Conservation (phyloP, 53 echinoderm and acorn worm species). For the Astropecten irregularis region DNA sequence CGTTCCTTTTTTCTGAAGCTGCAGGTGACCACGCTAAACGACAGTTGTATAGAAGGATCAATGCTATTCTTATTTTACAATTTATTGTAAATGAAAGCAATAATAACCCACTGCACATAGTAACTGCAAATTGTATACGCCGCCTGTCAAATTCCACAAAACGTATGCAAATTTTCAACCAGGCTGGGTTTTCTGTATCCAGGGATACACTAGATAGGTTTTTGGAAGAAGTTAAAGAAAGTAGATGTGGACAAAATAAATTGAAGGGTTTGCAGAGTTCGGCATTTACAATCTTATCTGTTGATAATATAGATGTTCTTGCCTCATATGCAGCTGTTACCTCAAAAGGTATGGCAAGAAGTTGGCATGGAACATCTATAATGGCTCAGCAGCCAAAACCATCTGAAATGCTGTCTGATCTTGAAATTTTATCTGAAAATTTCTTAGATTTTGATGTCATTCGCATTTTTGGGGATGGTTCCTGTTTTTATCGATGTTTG, state of each 20-base stretch:
- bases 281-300: slow-evolving; percentile 2
- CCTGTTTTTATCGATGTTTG: slow-evolving; percentile 38
- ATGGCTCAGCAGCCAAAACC: slow-evolving; percentile 41
- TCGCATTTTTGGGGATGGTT: slow-evolving; percentile 35
- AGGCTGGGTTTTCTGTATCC: slow-evolving; percentile 22
- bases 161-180: slow-evolving; percentile 24
- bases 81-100: slow-evolving; percentile 2
- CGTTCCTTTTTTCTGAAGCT: background rate
- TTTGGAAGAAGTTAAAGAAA: slow-evolving; percentile 24
- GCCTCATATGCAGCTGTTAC: slow-evolving; percentile 43
- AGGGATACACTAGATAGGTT: slow-evolving; percentile 43
- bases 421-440: background rate
- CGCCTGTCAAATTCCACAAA: slow-evolving; percentile 29
- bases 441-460: background rate
- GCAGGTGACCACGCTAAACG: slow-evolving; percentile 1
- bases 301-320: slow-evolving; percentile 51
- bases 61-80: slow-evolving; percentile 16
- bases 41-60: background rate
- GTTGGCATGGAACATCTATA: slow-evolving; percentile 36
- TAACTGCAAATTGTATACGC: slow-evolving; percentile 11
- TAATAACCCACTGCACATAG: slow-evolving; percentile 30
- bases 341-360: background rate
- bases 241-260: background rate
- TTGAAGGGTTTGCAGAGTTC: background rate
- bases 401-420: background rate